Percentiles rank a stretch among this genome's conserved stretches.
phyloP scores from a whole-genome alignment of 2,888 invertebrate species.

The Drosophila multiciliata region DNA sequence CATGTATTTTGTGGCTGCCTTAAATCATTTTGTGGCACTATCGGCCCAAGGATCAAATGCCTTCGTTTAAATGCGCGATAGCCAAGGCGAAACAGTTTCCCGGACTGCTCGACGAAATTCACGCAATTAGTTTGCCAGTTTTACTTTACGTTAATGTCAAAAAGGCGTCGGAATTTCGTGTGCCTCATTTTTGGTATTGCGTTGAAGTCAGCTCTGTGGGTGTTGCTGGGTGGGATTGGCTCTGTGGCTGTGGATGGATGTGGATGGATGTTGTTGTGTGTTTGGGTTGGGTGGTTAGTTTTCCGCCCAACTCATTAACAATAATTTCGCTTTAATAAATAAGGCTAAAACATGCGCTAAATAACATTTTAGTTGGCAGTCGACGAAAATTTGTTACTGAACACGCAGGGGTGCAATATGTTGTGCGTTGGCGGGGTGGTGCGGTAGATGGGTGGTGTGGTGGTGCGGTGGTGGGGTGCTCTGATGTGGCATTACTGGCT shows the following conservation, averaged over 20 bases:
- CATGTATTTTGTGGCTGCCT: constrained; percentile 30
- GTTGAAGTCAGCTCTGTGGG: constrained; percentile 3
- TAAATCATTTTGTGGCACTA: constrained; percentile 77
- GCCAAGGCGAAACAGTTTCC: constrained; percentile 56
- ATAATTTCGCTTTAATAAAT: constrained; percentile 81
- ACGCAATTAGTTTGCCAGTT: constrained; percentile 69
- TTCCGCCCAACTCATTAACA: constrained; percentile 70
- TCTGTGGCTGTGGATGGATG: not conserved
- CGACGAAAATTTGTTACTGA: constrained; percentile 60
- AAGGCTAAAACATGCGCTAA: constrained; percentile 80
- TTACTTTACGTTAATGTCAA: constrained; percentile 57
- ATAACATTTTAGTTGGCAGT: constrained; percentile 73
- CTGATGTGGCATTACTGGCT: constrained; percentile 18
- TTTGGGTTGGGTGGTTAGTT: constrained; percentile 5
- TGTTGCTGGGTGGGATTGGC: constrained; percentile 6
- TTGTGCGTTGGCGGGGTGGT: constrained; percentile 2
- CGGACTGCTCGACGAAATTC: constrained; percentile 60
- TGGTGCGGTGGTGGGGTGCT: constrained; percentile 9
- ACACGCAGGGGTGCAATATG: constrained; percentile 48
- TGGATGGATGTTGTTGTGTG: not conserved
- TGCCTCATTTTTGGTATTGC: constrained; percentile 12
- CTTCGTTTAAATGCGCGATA: constrained; percentile 80
- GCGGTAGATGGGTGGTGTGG: constrained; percentile 1
- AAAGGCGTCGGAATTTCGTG: constrained; percentile 70
- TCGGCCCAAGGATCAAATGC: constrained; percentile 78